Evolutionary conservation across 2,113 vertebrate genomes (phyloP).

Genomic region (Brienomyrus longianalis): DNA sequence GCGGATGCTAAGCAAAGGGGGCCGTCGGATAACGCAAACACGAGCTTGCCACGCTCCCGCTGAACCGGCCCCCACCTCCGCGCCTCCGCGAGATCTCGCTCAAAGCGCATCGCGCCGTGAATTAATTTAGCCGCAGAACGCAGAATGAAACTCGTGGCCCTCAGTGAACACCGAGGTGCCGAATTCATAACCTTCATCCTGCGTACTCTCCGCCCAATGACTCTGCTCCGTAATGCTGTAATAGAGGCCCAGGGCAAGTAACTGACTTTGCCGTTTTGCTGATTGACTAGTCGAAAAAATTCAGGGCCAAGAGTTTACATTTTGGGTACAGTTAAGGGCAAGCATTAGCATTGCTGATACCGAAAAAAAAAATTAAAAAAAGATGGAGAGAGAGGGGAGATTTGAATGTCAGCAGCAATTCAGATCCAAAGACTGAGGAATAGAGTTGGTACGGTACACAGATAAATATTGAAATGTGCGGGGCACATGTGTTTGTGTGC

Average conservation of each 20-base stretch:
- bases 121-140: neutral
- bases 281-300: neutral
- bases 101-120: neutral
- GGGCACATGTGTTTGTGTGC: conserved; percentile 20
- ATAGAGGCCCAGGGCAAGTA: conserved; percentile 24
- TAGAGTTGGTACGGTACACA: conserved; percentile 16
- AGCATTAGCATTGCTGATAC: conserved; percentile 4
- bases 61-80: neutral
- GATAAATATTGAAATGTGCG: conserved; percentile 29
- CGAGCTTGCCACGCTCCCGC: neutral
- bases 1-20: neutral
- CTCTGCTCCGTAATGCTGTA: conserved; percentile 10
- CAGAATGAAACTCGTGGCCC: neutral
- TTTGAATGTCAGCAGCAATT: conserved; percentile 23
- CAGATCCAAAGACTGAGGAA: conserved; percentile 14
- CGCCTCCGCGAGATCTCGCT: neutral
- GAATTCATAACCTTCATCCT: neutral
- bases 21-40: neutral
- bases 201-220: neutral
- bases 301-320: neutral
- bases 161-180: neutral
- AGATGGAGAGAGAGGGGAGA: neutral
- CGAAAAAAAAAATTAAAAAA: neutral
- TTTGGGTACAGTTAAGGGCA: neutral
- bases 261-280: neutral